Base-by-base conservation (phyloP, 1,140 invertebrate genomes). In the Archivesica marissinica region DNA sequence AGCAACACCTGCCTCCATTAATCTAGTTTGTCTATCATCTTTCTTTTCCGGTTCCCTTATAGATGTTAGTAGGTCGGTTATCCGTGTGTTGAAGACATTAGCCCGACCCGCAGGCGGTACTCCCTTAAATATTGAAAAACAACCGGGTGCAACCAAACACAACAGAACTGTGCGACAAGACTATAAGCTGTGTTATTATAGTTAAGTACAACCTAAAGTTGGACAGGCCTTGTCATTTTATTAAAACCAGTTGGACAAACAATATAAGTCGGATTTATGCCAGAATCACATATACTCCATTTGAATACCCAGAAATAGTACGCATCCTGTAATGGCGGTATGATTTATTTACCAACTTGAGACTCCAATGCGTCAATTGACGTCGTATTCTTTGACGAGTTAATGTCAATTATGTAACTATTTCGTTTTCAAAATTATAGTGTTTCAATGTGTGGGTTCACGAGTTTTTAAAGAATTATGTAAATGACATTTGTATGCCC, bases 11-110 rank as follows among this genome's bases (percentile, higher is more conserved):
- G 70, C 80, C 80, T 83, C 68, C 54, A 64, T 75, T 20, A 54
- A 41, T 61, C 33, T 70, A 28, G 2, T 33, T 20, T 75, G 25
- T 9, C 38, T 41, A 33, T 83, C 68, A 38, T 83, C 80, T 47
- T 75, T 83, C 17, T 28, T 15, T 11, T 44, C 30, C 11, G 80
- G 80, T 20, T 83, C 80, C 30, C 30, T 83, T 41, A 83, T 50
- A 2, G 80, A 83, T 35, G 80, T 83, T 61, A 83, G 80, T 74
- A 83, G 44, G n/a, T 83, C 80, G 23, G 80, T 83, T 35, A 83
- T 83, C 56, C 47, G 44, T 33, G 66, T 72, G 52, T 28, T 75
- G 80, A 61, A 83, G 20, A 39, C 64, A 61, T 74, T 75, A 23
- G 80, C 80, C 39, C 68, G 33, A 1, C 80, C 80, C 17, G 80